Evolutionary conservation across 2,888 invertebrate species (phyloP), one percentile per base, ranked within the genome.

Genomic region (Drosophila diplacantha): DNA sequence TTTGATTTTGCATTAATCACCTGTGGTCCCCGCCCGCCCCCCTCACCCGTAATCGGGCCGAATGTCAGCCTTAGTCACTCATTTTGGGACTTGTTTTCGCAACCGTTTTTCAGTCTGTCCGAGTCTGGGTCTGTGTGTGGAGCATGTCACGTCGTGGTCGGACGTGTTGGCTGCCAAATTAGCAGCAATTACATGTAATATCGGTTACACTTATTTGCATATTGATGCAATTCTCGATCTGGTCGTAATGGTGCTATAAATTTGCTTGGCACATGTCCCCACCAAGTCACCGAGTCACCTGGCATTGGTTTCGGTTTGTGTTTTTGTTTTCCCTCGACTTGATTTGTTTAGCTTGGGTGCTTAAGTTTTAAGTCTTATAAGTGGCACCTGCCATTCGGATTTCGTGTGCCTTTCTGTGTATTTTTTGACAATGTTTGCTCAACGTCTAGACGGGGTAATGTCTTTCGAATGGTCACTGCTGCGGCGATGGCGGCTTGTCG

Each of bases 141-240:
- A 69, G 70, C 65, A 69, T 66, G 65, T 66, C 65, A 66, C 76
- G 83, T 78, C 80, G 80, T 83, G 84, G 74, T 62, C 39, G 73
- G 66, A 83, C 84, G 83, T 84, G 83, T 85, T 77, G 79, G 75
- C 84, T 84, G 78, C 85, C 82, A 83, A 83, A 83, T 83, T 83
- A 85, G 82, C 79, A 72, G 78, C 85, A 85, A 85, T 83, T 85
- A 85, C 82, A 84, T 80, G 84, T 84, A 82, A 84, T 82, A 81
- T 77, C 77, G 77, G 83, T 85, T 79, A 74, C 75, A 77, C 75
- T 74, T 75, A 84, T 83, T 83, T 84, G 72, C 82, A 84, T 81
- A 81, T 84, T 83, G 81, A 78, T 81, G 81, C 83, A 81, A 77
- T 84, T 73, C 81, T 73, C 64, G 68, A 63, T 81, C 64, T 44